Evolutionary conservation across 2,113 vertebrate species (phyloP).

Genomic region (Murina feae): DNA sequence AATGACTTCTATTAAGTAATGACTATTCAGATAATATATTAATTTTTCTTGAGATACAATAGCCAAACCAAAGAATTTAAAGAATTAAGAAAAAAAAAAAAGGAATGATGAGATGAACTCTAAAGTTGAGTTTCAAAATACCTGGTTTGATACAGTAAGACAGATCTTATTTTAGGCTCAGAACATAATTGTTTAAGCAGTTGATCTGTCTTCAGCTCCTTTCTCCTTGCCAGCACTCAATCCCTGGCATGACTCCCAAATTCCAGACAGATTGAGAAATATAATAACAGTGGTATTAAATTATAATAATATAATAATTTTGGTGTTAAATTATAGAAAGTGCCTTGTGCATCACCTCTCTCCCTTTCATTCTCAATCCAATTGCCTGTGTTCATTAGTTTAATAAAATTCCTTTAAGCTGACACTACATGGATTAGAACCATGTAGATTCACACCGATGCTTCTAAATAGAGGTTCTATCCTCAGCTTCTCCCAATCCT

Average conservation of each 20-base stretch:
- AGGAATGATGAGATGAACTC: background rate
- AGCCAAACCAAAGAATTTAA: background rate
- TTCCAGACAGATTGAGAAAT: too few relatives aligned
- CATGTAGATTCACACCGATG: background rate
- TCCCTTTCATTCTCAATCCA: background rate
- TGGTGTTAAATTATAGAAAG: background rate
- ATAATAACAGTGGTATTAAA: too few relatives aligned
- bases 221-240: background rate
- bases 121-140: background rate
- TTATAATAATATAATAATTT: too few relatives aligned
- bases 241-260: background rate
- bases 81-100: background rate
- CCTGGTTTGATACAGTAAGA: background rate
- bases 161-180: background rate
- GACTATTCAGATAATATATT: conserved; percentile 25
- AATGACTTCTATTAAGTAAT: conserved; percentile 32
- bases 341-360: accelerated
- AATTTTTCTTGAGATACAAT: background rate
- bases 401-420: background rate
- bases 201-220: background rate
- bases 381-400: background rate
- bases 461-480: background rate
- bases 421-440: background rate
- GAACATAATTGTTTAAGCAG: background rate
- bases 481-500: background rate